A percentile compares a stretch with the other conserved stretches of the same genome.
These are phyloP conservation scores for Mastacembelus armatus DNA, from an alignment of 2,797 vertebrate species.

Conservation along the genomic window DNA sequence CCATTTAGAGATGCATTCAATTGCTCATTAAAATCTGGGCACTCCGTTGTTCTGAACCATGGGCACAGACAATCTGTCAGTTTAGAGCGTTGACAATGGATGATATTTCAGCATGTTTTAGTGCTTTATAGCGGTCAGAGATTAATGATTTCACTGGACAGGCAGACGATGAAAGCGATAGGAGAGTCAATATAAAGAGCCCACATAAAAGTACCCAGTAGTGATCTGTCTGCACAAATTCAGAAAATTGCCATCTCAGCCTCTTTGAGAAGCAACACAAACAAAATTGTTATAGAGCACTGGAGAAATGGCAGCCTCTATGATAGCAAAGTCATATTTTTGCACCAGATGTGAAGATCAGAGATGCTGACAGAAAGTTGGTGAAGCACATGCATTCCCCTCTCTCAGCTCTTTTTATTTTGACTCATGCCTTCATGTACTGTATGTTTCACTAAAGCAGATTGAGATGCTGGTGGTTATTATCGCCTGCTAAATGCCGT, in stretches of 20 bases:
- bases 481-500: not conserved
- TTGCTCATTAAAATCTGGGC: slow-evolving; percentile 27
- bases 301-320: slow-evolving; percentile 16
- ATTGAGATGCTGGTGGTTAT: slow-evolving; percentile 1
- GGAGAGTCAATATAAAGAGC: slow-evolving; percentile 13
- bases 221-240: slow-evolving; percentile 3
- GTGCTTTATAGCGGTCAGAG: slow-evolving; percentile 13
- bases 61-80: slow-evolving; percentile 29
- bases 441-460: no score
- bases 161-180: slow-evolving; percentile 11
- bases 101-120: not conserved
- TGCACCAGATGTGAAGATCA: slow-evolving; percentile 64
- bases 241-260: slow-evolving; percentile 5
- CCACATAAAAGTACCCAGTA: slow-evolving; percentile 19
- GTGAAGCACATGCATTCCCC: not conserved
- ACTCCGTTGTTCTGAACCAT: slow-evolving; percentile 11
- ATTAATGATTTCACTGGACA: slow-evolving; percentile 7
- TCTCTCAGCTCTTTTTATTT: slow-evolving; percentile 1
- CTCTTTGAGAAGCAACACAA: slow-evolving; percentile 31
- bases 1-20: slow-evolving; percentile 53
- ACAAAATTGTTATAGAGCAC: slow-evolving; percentile 21
- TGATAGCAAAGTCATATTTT: slow-evolving; percentile 37
- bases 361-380: slow-evolving; percentile 23
- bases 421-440: slow-evolving; percentile 7
- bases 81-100: slow-evolving; percentile 2